Evolutionary conservation across 2,113 vertebrate genomes (phyloP).

Genomic region (Sterrhoptilus dennistouni): DNA sequence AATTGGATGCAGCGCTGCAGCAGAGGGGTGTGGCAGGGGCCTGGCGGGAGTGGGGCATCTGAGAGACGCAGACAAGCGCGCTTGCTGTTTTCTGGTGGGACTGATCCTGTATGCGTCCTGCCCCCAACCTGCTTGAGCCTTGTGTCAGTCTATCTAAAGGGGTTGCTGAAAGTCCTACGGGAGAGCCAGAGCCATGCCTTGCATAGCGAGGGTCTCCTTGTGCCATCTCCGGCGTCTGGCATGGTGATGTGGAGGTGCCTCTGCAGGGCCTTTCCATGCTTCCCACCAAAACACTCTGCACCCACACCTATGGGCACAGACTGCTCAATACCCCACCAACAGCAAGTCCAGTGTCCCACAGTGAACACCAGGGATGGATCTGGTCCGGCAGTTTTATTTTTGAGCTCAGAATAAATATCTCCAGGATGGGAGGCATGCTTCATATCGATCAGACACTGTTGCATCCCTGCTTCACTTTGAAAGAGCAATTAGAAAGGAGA

Average conservation of each 20-base stretch:
- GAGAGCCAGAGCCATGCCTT: neutral
- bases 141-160: neutral
- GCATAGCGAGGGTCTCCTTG: fast-evolving
- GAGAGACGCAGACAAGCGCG: fast-evolving
- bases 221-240: fast-evolving
- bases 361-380: neutral
- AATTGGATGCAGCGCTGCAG: neutral
- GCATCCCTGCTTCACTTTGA: neutral
- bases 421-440: neutral
- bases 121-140: neutral
- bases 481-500: neutral
- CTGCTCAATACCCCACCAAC: neutral
- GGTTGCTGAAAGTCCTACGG: neutral
- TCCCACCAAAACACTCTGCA: neutral
- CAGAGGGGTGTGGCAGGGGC: neutral
- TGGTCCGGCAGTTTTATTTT: neutral
- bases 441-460: neutral
- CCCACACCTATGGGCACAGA: fast-evolving
- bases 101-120: fast-evolving
- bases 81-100: neutral
- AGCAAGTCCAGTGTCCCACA: neutral
- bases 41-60: neutral
- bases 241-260: fast-evolving
- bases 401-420: neutral
- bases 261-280: fast-evolving